phyloP scores from a whole-genome alignment of 2,797 vertebrate genomes.

The Melanotaenia parkinsoni region DNA sequence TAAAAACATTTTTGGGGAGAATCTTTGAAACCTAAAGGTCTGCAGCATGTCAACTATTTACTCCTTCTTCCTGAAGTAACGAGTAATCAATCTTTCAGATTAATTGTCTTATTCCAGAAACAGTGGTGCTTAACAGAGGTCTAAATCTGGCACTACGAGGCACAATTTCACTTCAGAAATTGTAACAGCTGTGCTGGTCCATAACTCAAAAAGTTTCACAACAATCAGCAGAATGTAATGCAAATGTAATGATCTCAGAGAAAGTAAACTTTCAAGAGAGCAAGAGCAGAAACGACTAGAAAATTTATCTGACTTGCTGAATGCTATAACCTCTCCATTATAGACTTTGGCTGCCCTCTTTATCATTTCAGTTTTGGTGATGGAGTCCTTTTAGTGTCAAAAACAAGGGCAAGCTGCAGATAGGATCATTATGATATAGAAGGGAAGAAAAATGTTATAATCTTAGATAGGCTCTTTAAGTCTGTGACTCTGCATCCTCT shows the following conservation, averaged over 20 bases:
- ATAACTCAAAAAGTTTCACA: background rate
- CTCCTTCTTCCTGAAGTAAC: background rate
- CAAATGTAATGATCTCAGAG: background rate
- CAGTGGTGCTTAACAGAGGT: background rate
- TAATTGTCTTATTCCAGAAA: background rate
- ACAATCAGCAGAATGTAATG: background rate
- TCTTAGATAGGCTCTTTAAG: slow-evolving; percentile 49
- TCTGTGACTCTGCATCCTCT: slow-evolving; percentile 22
- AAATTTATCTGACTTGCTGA: slow-evolving; percentile 23
- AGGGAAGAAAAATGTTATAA: slow-evolving; percentile 59
- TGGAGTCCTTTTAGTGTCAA: slow-evolving; percentile 52
- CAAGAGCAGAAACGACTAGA: background rate
- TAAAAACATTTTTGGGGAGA: background rate
- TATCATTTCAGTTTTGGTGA: slow-evolving; percentile 49
- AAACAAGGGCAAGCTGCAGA: slow-evolving; percentile 61
- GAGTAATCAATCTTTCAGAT: background rate
- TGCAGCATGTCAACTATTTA: background rate
- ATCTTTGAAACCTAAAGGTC: slow-evolving; percentile 1
- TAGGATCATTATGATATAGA: slow-evolving; percentile 59
- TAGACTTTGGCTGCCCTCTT: slow-evolving; percentile 49
- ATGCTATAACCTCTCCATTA: slow-evolving; percentile 9
- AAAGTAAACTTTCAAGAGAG: background rate
- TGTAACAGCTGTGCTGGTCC: background rate
- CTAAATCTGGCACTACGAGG: background rate
- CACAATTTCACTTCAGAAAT: background rate